These are phyloP conservation scores for Burhinus bistriatus DNA, from an alignment of 2,113 vertebrate species.

Conservation along the genomic window DNA sequence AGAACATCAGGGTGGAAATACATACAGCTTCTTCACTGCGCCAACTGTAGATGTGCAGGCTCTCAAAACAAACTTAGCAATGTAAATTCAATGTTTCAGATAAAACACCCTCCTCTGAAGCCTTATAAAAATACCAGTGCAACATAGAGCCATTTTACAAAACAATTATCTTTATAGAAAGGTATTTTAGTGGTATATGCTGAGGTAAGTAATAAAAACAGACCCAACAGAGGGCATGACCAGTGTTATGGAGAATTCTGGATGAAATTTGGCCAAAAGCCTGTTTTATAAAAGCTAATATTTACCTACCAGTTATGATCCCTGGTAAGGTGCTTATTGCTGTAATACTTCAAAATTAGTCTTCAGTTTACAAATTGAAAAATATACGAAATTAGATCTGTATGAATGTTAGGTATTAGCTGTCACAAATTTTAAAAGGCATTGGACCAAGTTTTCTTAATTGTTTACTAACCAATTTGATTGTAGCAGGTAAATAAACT, in stretches of 20 bases:
- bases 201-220: conserved; percentile 67
- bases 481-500: conserved; percentile 65
- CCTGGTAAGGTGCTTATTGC: conserved; percentile 69
- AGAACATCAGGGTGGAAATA: neutral
- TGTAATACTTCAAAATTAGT: conserved; percentile 64
- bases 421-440: conserved; percentile 70
- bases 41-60: neutral
- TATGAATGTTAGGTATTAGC: conserved; percentile 65
- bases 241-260: conserved; percentile 42
- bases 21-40: neutral
- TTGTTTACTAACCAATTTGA: conserved; percentile 66
- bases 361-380: conserved; percentile 65
- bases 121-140: conserved; percentile 58
- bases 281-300: conserved; percentile 61
- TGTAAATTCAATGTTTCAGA: neutral
- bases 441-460: conserved; percentile 61
- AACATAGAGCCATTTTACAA: conserved; percentile 63
- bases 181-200: conserved; percentile 44
- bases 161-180: conserved; percentile 64
- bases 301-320: conserved; percentile 46
- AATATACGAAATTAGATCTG: conserved; percentile 59
- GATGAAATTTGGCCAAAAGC: conserved; percentile 37
- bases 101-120: conserved; percentile 30
- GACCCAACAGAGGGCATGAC: conserved; percentile 28
- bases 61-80: neutral